Evolutionary conservation across 2,888 invertebrate genomes (phyloP).

Genomic region (Eupeodes luniger): DNA sequence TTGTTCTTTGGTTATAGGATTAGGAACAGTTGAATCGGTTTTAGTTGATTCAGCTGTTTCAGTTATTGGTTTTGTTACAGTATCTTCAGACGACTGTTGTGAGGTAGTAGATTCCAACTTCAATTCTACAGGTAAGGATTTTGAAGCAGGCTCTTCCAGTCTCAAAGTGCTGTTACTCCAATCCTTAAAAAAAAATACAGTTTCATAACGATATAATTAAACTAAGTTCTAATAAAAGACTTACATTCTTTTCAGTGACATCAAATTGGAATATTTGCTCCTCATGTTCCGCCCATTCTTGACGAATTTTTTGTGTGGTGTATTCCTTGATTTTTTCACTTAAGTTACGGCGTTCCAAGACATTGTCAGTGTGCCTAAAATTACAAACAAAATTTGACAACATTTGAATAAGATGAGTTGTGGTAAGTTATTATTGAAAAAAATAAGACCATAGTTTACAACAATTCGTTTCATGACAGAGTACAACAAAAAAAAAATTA

Average conservation of each 20-base stretch:
- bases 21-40: constrained; percentile 42
- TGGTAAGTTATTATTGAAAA: neutral
- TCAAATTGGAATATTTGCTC: constrained; percentile 82
- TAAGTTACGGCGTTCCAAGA: constrained; percentile 81
- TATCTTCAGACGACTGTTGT: constrained; percentile 35
- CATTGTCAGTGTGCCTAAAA: constrained; percentile 86
- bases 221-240: neutral
- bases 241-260: constrained; percentile 78
- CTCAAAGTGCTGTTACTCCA: constrained; percentile 78
- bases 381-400: constrained; percentile 15
- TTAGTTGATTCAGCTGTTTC: constrained; percentile 39
- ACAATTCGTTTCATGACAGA: constrained; percentile 60
- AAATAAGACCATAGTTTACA: constrained; percentile 28
- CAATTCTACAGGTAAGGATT: constrained; percentile 23
- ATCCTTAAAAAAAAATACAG: constrained; percentile 71
- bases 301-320: constrained; percentile 83
- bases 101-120: constrained; percentile 33
- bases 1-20: constrained; percentile 47
- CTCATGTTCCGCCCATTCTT: constrained; percentile 84
- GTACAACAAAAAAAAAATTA: constrained; percentile 37
- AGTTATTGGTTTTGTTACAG: constrained; percentile 6
- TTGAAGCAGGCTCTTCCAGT: constrained; percentile 70
- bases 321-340: constrained; percentile 82
- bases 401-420: neutral
- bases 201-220: neutral